Percentiles rank a stretch among this genome's conserved stretches.
These are phyloP conservation scores for Zaprionus nigranus DNA, from an alignment of 1,140 invertebrate species.

Conservation along the genomic window DNA sequence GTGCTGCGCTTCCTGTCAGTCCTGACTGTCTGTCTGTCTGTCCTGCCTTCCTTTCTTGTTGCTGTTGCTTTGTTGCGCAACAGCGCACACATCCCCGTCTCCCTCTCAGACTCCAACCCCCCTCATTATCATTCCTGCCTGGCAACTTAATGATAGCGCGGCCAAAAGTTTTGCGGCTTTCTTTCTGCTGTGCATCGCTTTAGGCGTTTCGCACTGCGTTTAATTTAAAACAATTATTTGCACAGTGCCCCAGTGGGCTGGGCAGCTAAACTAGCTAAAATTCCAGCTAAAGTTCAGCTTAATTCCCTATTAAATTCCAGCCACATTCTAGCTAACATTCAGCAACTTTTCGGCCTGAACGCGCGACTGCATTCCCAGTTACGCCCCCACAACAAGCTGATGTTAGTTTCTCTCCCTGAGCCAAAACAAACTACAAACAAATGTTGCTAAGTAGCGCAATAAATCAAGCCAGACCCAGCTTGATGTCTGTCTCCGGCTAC, in stretches of 20 bases:
- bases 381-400: slow-evolving; percentile 50
- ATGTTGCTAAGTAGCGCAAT: slow-evolving; percentile 65
- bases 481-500: neutral
- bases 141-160: slow-evolving; percentile 55
- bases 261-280: neutral
- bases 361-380: slow-evolving; percentile 2
- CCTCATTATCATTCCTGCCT: slow-evolving; percentile 41
- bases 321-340: neutral
- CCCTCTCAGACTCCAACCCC: neutral
- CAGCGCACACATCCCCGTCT: slow-evolving; percentile 23
- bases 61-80: slow-evolving; percentile 44
- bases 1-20: slow-evolving; percentile 45
- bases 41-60: slow-evolving; percentile 9
- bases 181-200: slow-evolving; percentile 69
- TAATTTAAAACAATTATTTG: slow-evolving; percentile 82
- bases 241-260: slow-evolving; percentile 8
- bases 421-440: slow-evolving; percentile 60
- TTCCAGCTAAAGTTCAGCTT: neutral
- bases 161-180: slow-evolving; percentile 58
- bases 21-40: slow-evolving; percentile 10
- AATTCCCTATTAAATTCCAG: neutral
- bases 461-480: slow-evolving; percentile 56
- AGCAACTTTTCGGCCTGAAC: neutral
- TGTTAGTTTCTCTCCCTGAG: neutral
- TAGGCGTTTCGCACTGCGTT: slow-evolving; percentile 72